Conservation (phyloP, 1,140 invertebrate genomes). For the Scaptomyza graminum region DNA sequence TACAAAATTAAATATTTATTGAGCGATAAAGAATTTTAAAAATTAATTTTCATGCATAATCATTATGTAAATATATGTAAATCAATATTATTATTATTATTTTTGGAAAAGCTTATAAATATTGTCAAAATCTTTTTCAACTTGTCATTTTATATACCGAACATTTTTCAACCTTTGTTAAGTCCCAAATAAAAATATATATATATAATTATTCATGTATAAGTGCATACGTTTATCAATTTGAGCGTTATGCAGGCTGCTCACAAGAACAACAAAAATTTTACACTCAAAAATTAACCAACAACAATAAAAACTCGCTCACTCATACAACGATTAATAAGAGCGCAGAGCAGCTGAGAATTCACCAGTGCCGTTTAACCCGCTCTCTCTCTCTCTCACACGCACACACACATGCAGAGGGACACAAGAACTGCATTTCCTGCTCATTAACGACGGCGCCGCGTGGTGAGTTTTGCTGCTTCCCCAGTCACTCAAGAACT, state of each 20-base stretch:
- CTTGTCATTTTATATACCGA: not conserved
- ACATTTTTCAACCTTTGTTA: constrained; percentile 2
- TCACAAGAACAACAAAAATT: not conserved
- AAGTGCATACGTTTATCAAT: not conserved
- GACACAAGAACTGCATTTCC: constrained; percentile 67
- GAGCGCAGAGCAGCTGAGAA: constrained; percentile 19
- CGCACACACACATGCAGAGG: not conserved
- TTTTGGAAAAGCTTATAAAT: not conserved
- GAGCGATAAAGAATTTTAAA: not conserved
- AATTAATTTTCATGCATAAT: not conserved
- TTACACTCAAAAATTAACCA: constrained; percentile 47
- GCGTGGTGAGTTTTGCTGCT: constrained; percentile 52
- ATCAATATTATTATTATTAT: too few relatives aligned
- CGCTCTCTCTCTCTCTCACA: constrained; percentile 20
- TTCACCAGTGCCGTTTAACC: constrained; percentile 31
- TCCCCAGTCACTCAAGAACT: constrained; percentile 17
- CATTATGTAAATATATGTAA: not conserved
- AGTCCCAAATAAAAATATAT: constrained; percentile 16
- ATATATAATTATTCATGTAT: not conserved
- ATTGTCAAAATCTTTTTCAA: not conserved
- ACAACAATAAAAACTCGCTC: constrained; percentile 18
- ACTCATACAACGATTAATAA: constrained; percentile 38
- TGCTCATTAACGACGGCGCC: constrained; percentile 59
- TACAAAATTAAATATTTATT: not conserved
- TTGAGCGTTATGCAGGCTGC: constrained; percentile 14